Percentiles rank a stretch among this genome's conserved stretches.
Evolutionary conservation across 2,888 invertebrate species (phyloP).

Genomic region (Sphaeridia pumilis): DNA sequence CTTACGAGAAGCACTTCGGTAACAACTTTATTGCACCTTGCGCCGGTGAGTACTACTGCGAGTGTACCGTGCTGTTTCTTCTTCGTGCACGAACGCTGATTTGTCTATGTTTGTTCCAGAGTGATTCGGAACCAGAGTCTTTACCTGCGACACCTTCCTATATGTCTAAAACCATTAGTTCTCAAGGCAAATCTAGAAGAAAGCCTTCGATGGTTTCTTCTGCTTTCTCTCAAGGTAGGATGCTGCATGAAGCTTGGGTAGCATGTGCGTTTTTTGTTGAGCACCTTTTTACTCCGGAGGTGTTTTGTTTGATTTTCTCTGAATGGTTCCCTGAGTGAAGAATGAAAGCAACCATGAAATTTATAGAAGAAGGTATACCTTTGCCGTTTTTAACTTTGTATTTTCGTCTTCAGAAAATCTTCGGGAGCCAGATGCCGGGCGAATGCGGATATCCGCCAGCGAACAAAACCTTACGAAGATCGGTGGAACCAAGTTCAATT

Average conservation of each 20-base stretch:
- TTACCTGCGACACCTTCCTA: conserved; percentile 33
- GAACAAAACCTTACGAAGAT: conserved; percentile 33
- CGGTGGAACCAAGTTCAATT: conserved; percentile 26
- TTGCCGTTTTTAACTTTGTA: background rate
- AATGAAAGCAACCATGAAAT: background rate
- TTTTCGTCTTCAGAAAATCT: conserved; percentile 27
- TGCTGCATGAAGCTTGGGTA: too few species aligned
- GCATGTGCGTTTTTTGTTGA: too few species aligned
- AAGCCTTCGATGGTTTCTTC: conserved; percentile 30
- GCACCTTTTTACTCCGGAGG: background rate
- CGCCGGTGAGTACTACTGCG: conserved; percentile 17
- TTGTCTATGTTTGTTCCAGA: conserved; percentile 22
- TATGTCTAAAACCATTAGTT: conserved; percentile 35
- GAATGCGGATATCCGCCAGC: conserved; percentile 32
- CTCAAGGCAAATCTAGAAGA: conserved; percentile 28
- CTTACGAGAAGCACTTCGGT: conserved; percentile 34
- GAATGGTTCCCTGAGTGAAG: background rate
- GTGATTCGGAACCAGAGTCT: conserved; percentile 35
- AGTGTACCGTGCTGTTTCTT: background rate
- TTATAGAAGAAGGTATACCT: background rate
- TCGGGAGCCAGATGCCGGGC: conserved; percentile 27
- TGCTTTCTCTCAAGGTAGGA: conserved; percentile 32
- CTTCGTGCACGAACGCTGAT: background rate
- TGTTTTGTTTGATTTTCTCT: background rate
- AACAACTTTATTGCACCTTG: conserved; percentile 28